A percentile compares a stretch with the other conserved stretches of the same genome.
Evolutionary conservation across 2,113 vertebrate genomes (phyloP).

Genomic region (Puffinus mauretanicus): DNA sequence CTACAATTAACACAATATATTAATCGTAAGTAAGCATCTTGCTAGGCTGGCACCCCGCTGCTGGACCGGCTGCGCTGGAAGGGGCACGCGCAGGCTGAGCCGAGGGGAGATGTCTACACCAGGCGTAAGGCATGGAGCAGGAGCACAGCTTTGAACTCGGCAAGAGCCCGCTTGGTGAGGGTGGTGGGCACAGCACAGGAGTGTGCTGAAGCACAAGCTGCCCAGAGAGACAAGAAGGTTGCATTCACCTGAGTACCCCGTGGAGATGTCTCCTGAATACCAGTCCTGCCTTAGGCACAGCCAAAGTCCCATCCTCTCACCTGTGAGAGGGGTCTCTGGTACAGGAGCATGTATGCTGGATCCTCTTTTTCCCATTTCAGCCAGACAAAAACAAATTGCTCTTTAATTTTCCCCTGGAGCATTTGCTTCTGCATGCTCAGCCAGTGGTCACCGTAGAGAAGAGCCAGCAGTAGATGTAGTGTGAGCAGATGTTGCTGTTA

Average conservation of each 20-base stretch:
- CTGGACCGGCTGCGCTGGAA: neutral
- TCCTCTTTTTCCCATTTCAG: neutral
- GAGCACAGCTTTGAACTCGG: accelerated
- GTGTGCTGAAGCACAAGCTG: neutral
- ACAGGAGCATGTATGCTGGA: neutral
- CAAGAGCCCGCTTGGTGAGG: neutral
- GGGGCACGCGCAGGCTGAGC: neutral
- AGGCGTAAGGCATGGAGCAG: accelerated
- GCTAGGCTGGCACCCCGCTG: accelerated
- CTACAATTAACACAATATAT: neutral
- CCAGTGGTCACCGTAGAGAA: neutral
- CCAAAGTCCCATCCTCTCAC: neutral
- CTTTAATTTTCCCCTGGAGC: neutral
- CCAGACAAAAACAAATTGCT: neutral
- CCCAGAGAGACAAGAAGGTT: accelerated
- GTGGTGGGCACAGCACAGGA: accelerated
- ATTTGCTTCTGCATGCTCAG: neutral
- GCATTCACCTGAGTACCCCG: accelerated
- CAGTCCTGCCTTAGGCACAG: neutral
- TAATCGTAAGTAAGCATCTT: neutral
- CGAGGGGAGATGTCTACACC: neutral
- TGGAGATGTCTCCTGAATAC: neutral
- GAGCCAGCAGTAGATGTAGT: neutral
- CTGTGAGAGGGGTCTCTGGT: neutral
- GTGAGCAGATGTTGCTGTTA: neutral